These are phyloP conservation scores for Pemphigus obesinymphae DNA, from an alignment of 1,140 invertebrate species.

Conservation along the genomic window DNA sequence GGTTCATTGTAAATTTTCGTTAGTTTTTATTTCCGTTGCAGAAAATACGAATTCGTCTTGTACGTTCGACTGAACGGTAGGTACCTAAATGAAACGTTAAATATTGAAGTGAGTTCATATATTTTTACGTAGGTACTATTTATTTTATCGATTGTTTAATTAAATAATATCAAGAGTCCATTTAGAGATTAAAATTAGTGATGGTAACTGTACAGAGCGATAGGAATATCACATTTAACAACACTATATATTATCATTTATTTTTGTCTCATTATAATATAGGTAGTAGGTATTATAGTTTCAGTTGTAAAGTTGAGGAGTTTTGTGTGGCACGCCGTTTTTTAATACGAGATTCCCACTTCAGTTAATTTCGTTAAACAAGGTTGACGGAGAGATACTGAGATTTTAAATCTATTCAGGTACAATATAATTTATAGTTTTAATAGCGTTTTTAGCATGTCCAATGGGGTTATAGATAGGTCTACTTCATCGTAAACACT, in stretches of 20 bases:
- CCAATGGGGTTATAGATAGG: no score
- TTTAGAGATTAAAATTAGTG: neutral
- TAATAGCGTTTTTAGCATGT: no score
- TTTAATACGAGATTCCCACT: no score
- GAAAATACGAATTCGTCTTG: neutral
- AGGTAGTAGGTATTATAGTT: no score
- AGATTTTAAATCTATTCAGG: no score
- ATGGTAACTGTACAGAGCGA: neutral
- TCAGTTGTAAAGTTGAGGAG: no score
- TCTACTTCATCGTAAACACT: no score
- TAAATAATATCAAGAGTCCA: constrained; percentile 5
- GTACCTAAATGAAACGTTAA: neutral
- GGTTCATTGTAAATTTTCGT: neutral
- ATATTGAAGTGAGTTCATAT: neutral
- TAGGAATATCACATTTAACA: neutral
- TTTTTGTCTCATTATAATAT: no score
- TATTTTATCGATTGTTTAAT: neutral
- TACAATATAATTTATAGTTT: no score
- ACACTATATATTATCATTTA: neutral
- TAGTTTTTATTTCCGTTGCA: neutral
- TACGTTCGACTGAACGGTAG: neutral
- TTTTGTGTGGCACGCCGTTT: no score
- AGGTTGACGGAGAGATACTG: no score
- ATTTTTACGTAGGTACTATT: neutral
- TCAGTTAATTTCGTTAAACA: no score